Evolutionary conservation across 2,888 invertebrate genomes (phyloP).

Genomic region (Amiota mariae): DNA sequence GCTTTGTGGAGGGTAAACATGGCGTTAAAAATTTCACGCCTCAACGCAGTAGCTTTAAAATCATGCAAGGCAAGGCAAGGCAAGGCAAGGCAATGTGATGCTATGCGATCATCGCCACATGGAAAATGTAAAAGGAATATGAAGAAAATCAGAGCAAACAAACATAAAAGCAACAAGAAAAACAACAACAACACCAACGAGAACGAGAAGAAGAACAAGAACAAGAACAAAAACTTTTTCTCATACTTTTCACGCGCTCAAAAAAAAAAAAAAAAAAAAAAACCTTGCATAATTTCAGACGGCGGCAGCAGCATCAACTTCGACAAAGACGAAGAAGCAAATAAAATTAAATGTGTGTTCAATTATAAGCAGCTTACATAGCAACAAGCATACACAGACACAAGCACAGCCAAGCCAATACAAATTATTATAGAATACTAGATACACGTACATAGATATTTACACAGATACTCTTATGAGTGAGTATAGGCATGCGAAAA

Average conservation of each 20-base stretch:
- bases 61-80: not conserved
- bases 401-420: not conserved
- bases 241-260: conserved; percentile 11
- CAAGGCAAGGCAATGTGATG: not conserved
- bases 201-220: not conserved
- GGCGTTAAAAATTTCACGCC: conserved; percentile 21
- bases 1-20: conserved; percentile 18
- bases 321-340: not conserved
- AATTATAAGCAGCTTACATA: conserved; percentile 26
- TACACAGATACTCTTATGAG: not conserved
- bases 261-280: not conserved
- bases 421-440: not conserved
- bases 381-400: not conserved
- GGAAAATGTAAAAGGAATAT: conserved; percentile 1
- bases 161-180: not conserved
- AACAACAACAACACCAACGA: no score
- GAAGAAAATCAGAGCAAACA: conserved; percentile 7
- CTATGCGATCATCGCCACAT: not conserved
- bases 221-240: not conserved
- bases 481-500: not conserved
- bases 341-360: conserved; percentile 28
- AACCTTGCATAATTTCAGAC: conserved; percentile 26
- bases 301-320: not conserved
- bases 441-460: no score
- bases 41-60: conserved; percentile 22